Base-by-base conservation (phyloP, 2,113 vertebrate genomes). In the Physeter macrocephalus region DNA sequence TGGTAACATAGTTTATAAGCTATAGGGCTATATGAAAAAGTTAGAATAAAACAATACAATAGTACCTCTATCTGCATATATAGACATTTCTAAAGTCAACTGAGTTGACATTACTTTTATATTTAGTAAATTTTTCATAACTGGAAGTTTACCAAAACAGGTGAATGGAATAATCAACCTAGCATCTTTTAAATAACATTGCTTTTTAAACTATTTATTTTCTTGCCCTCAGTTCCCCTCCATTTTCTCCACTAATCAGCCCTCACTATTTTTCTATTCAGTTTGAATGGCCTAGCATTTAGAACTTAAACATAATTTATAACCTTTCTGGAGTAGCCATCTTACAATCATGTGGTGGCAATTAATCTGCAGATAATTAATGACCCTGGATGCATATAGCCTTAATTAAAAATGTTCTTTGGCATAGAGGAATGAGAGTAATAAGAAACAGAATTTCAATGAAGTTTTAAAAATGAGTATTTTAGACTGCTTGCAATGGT, bases 351-450 rank as follows among this genome's bases (percentile, higher is more conserved):
- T 74, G 83, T 92, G 89, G 83, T 98, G 39, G 36, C 41, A 98
- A 98, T 98, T 98, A 97, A 98, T 98, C 94, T 97, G 95, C 41
- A 89, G 93, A 93, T 98, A 98, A 98, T 97, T 98, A 98, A 98
- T 98, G 84, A 95, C 64, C 88, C 25, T 88, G 61, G 71, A 97
- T 97, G 61, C 86, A 88, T 97, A 90, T 83, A 98, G 95, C 41
- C 36, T 98, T 98, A 98, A 98, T 98, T 97, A 98, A 98, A 98
- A 98, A 13, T 97, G 67, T 96, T 88, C 61, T 84, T 74, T 93
- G 84, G 41, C 62, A 96, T 80, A 93, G 87, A 98, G 98, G 92
- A 97, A 98, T 93, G 77, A 98, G 97, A 97, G 93, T 80, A 97
- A 97, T 8, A 98, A 69, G 57, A 98, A 96, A 96, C 8, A 96